Percentiles rank a stretch among this genome's conserved stretches.
Evolutionary conservation across 2,888 invertebrate genomes (phyloP).

Genomic region (Epirrita christyi): DNA sequence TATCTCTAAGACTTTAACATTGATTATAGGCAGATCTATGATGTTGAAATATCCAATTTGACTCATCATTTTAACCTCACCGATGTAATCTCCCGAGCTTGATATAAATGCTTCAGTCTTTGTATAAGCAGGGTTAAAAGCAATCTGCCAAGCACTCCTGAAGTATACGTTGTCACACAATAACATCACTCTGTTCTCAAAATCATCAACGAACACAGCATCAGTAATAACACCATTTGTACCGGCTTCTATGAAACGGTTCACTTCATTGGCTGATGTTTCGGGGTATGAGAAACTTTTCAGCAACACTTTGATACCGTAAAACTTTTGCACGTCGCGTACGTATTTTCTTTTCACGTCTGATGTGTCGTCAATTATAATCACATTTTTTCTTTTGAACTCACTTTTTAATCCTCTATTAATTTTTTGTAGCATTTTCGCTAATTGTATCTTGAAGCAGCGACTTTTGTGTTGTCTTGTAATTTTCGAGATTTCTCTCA

Average conservation of each 20-base stretch:
- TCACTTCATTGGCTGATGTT: slow-evolving; percentile 49
- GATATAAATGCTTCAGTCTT: slow-evolving; percentile 45
- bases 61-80: slow-evolving; percentile 66
- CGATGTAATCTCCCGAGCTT: slow-evolving; percentile 26
- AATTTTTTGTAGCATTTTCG: slow-evolving; percentile 50
- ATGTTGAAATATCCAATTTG: slow-evolving; percentile 57
- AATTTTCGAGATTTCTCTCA: slow-evolving; percentile 57
- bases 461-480: slow-evolving; percentile 52
- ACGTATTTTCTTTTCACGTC: slow-evolving; percentile 53
- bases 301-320: slow-evolving; percentile 50
- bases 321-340: slow-evolving; percentile 46
- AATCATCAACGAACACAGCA: slow-evolving; percentile 55
- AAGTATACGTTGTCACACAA: slow-evolving; percentile 61
- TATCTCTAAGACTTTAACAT: slow-evolving; percentile 59
- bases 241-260: slow-evolving; percentile 45
- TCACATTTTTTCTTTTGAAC: slow-evolving; percentile 50
- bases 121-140: slow-evolving; percentile 56
- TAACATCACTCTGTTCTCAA: slow-evolving; percentile 52
- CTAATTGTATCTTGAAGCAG: slow-evolving; percentile 58
- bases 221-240: slow-evolving; percentile 48
- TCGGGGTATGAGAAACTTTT: slow-evolving; percentile 53
- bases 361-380: slow-evolving; percentile 56
- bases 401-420: slow-evolving; percentile 45
- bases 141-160: slow-evolving; percentile 55
- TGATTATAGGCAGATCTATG: slow-evolving; percentile 48